These are phyloP conservation scores for Phoenicopterus ruber DNA, from an alignment of 2,113 vertebrate genomes.

Conservation along the genomic window DNA sequence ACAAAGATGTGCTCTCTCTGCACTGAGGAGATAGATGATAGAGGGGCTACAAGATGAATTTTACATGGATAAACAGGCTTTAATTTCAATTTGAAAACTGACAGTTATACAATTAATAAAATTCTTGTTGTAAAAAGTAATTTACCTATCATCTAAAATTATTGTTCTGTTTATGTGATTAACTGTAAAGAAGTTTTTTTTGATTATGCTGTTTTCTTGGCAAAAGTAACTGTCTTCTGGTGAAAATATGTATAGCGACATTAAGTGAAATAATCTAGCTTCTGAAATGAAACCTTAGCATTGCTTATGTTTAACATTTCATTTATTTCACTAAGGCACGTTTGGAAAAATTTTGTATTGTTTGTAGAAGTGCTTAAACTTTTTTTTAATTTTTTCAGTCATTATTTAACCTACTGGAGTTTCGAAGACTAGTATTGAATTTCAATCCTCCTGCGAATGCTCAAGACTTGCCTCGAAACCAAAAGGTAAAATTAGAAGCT, in stretches of 20 bases:
- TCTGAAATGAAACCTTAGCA: not conserved
- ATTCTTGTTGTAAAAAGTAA: not conserved
- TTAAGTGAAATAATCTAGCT: not conserved
- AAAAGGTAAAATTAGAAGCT: conserved; percentile 83
- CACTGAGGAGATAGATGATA: not conserved
- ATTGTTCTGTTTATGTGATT: not conserved
- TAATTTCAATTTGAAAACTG: not conserved
- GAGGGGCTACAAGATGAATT: not conserved
- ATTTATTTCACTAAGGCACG: not conserved
- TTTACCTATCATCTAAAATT: not conserved
- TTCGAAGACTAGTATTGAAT: conserved; percentile 95
- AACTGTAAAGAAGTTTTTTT: not conserved
- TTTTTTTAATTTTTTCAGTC: conserved; percentile 70
- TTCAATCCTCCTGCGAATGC: conserved; percentile 88
- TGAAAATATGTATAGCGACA: not conserved
- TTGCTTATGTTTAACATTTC: not conserved
- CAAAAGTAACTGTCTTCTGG: not conserved
- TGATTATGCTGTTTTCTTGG: not conserved
- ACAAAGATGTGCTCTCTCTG: not conserved
- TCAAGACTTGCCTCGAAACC: conserved; percentile 92
- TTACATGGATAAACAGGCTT: not conserved
- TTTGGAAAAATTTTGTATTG: not conserved
- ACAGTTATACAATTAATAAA: not conserved
- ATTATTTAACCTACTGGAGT: conserved; percentile 89
- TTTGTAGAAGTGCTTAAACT: not conserved